Conservation (phyloP, 2,113 vertebrate genomes). For the Aplodontia rufa region DNA sequence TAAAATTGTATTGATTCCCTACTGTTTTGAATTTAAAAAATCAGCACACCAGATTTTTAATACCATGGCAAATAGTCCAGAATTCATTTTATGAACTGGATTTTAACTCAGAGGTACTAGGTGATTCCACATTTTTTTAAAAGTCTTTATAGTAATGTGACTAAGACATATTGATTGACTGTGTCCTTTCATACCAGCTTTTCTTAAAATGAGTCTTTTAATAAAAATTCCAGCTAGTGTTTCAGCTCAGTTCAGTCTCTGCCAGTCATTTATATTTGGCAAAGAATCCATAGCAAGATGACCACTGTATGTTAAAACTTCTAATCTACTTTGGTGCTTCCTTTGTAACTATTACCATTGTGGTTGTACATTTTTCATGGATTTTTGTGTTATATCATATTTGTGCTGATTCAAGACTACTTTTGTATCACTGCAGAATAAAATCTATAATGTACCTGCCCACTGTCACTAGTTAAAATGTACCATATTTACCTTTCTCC, state of each 20-base stretch:
- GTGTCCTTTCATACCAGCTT: neutral
- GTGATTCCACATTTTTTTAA: neutral
- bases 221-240: neutral
- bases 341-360: neutral
- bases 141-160: neutral
- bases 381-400: neutral
- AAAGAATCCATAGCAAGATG: neutral
- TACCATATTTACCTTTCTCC: neutral
- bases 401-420: neutral
- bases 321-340: neutral
- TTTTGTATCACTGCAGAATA: neutral
- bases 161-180: neutral
- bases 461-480: neutral
- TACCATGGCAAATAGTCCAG: neutral
- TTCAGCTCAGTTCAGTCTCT: neutral
- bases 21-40: constrained; percentile 48
- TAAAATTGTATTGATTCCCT: neutral
- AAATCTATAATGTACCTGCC: neutral
- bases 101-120: neutral
- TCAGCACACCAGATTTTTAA: constrained; percentile 39
- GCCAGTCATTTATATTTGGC: neutral
- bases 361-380: neutral
- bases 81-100: constrained; percentile 5
- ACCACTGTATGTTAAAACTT: neutral
- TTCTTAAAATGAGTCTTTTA: constrained; percentile 28